phyloP scores from a whole-genome alignment of 2,797 vertebrate genomes.

The Spea hammondii region DNA sequence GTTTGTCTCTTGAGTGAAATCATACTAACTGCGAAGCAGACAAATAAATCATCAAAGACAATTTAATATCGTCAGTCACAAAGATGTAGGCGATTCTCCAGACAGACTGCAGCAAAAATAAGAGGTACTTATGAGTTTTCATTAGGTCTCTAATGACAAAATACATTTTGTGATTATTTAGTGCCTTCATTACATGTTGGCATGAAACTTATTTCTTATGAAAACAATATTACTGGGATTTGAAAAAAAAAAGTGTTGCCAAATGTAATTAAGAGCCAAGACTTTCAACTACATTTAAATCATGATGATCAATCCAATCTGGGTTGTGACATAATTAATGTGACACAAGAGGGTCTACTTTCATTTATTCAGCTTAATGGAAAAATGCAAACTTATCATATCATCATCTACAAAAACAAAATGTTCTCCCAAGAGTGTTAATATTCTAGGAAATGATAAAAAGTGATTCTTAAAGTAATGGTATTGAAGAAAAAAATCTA shows the following conservation, averaged over 20 bases:
- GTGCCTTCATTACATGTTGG: not conserved
- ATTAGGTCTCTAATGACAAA: not conserved
- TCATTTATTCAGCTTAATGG: conserved; percentile 2
- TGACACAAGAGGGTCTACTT: conserved; percentile 8
- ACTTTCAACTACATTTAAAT: not conserved
- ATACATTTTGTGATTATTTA: conserved; percentile 2
- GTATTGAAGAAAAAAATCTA: not conserved
- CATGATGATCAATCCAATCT: conserved; percentile 1
- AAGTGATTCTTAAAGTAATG: not conserved
- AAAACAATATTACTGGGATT: no score
- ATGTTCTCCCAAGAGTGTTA: not conserved
- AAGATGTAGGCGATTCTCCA: no score
- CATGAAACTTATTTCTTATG: not conserved
- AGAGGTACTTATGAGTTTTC: no score
- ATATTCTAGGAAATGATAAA: conserved; percentile 13
- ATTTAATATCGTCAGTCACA: no score
- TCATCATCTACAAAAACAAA: not conserved
- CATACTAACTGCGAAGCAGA: no score
- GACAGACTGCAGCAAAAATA: no score
- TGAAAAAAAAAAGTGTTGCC: not conserved
- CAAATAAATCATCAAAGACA: no score
- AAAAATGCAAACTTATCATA: conserved; percentile 1
- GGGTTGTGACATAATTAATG: not conserved
- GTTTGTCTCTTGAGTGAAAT: no score
- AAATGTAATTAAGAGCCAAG: conserved; percentile 2